Evolutionary conservation across 2,888 invertebrate genomes (phyloP), one percentile per base, ranked within the genome.

Genomic region (Apotomis turbidana): DNA sequence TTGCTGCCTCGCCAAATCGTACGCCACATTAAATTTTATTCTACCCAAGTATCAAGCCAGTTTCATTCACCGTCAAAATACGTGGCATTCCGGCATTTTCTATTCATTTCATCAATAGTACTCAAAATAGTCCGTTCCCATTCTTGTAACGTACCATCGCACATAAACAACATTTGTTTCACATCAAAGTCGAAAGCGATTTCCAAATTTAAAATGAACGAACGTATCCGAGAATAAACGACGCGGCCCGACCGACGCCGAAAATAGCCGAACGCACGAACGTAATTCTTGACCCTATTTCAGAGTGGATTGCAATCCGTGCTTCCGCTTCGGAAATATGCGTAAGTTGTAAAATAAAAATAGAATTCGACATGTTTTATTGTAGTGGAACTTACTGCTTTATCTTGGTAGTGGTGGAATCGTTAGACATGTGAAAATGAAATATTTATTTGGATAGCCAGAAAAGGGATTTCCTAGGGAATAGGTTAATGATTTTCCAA

Each of bases 281-380:
- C 91, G 91, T 84, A 92, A 89, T 87, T 88, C 87, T 87, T 92
- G 92, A 92, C 91, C 92, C 91, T 91, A 91, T 90, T 92, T 85
- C 90, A 87, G 84, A 89, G 87, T 87, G 86, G 86, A 87, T 84
- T 83, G 72, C 68, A 67, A 49, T 12, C 54, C 62, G 36, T 59
- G 62, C 63, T 72, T 72, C 72, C 72, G 72, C 68, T 51, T 41
- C 52, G 52, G 68, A 71, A 58, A 70, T 64, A 70, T 54, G 62
- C 69, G 62, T 70, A 83, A 83, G 79, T 82, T 83, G 85, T 86
- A 86, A 81, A 81, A 74, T 81, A 12, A 27, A 52, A 66, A 60
- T 87, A 85, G 83, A 68, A 54, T 49, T 70, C 36, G 62, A 61
- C 5, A 62, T 38, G 46, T 12, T 55, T 74, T 74, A 77, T 74